Conservation (phyloP, 2,113 vertebrate genomes). For the Turdus rufiventris region DNA sequence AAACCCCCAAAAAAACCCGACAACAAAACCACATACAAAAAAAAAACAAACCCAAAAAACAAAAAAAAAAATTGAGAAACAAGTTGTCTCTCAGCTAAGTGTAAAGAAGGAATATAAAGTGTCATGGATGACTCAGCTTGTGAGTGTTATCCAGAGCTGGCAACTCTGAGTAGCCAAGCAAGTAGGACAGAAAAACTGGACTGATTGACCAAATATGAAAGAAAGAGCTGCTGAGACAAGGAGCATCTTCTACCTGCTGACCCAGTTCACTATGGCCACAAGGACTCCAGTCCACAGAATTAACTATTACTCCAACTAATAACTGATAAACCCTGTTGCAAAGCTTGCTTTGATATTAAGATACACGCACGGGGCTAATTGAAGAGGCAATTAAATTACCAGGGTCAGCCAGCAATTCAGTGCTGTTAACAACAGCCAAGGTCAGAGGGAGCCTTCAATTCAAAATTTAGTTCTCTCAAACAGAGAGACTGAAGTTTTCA, state of each 20-base stretch:
- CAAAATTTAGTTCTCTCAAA: background rate
- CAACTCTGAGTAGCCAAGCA: background rate
- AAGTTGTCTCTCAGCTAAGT: background rate
- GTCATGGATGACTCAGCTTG: background rate
- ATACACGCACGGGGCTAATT: fast-evolving
- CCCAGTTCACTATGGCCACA: background rate
- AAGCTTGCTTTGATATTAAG: background rate
- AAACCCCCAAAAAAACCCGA: too few species aligned
- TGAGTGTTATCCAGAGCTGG: background rate
- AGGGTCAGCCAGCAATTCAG: background rate
- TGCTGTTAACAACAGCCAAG: background rate
- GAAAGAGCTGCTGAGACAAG: background rate
- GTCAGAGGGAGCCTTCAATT: background rate
- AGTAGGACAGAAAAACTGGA: background rate
- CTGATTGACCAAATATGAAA: background rate
- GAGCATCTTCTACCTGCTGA: background rate
- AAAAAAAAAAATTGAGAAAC: background rate
- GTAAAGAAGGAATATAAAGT: background rate
- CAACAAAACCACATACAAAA: background rate
- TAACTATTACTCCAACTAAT: background rate
- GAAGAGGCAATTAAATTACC: background rate
- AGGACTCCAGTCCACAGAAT: background rate
- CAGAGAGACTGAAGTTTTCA: background rate
- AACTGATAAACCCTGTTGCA: background rate
- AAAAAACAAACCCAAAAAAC: too few species aligned